Conservation (phyloP, 1,140 invertebrate species). For the Drosophila truncata region DNA sequence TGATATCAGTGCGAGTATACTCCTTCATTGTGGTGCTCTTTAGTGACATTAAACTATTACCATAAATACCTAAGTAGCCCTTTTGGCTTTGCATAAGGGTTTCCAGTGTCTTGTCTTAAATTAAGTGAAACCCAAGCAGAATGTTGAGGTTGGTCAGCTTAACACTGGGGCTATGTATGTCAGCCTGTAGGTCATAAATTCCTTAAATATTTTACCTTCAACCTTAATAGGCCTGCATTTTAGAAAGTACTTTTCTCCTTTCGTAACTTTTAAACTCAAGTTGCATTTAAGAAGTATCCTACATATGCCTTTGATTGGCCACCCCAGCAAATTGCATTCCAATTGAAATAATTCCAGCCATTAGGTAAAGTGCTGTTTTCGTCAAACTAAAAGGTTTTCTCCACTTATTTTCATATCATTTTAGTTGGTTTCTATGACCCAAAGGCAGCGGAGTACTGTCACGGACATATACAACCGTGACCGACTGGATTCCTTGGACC, state of each 20-base stretch:
- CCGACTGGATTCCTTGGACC: slow-evolving; percentile 36
- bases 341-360: slow-evolving; percentile 24
- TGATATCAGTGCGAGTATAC: not conserved
- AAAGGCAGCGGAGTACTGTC: slow-evolving; percentile 17
- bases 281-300: not conserved
- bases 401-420: slow-evolving; percentile 9
- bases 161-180: too few relatives aligned
- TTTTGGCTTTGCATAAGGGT: too few relatives aligned
- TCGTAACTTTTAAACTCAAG: not conserved
- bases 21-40: not conserved
- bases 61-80: not conserved
- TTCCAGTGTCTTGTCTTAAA: not conserved
- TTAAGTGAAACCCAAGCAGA: not conserved
- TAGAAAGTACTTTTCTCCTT: too few relatives aligned
- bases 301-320: not conserved
- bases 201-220: not conserved
- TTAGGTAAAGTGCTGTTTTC: slow-evolving; percentile 15
- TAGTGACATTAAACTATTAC: not conserved
- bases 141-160: not conserved
- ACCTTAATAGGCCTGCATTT: not conserved
- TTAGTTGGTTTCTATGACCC: slow-evolving; percentile 29
- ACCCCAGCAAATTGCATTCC: slow-evolving; percentile 11
- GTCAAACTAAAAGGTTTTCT: not conserved
- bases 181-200: not conserved
- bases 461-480: slow-evolving; percentile 32